Conservation (phyloP, 2,797 vertebrate genomes). For the Garrulus glandarius region DNA sequence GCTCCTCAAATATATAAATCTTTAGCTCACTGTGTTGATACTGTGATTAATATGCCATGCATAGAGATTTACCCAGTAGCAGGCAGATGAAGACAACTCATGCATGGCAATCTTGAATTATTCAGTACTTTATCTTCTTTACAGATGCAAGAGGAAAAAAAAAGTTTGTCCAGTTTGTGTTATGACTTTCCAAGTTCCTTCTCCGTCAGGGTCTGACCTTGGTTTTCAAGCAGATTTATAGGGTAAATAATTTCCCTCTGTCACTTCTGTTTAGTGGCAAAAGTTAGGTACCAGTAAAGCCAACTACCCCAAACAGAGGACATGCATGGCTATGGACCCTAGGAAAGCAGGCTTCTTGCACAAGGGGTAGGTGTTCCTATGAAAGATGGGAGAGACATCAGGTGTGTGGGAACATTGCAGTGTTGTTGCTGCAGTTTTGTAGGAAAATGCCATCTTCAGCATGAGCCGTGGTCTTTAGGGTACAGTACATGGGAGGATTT, state of each 20-base stretch:
- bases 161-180: neutral
- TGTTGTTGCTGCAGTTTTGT: neutral
- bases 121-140: conserved; percentile 13
- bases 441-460: neutral
- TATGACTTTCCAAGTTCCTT: neutral
- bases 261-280: neutral
- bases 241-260: neutral
- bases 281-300: neutral
- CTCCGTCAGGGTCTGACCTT: neutral
- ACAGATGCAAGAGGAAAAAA: neutral
- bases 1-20: neutral
- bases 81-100: neutral
- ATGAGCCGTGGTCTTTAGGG: neutral
- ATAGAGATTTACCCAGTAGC: neutral
- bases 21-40: conserved; percentile 9
- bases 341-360: neutral
- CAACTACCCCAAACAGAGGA: neutral
- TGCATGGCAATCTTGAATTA: conserved; percentile 31
- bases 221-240: neutral
- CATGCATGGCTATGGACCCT: neutral
- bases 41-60: neutral
- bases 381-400: neutral
- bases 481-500: neutral
- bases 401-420: rapidly evolving
- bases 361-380: rapidly evolving